Base-by-base conservation (phyloP, 2,113 vertebrate species). In the Cinclus cinclus region DNA sequence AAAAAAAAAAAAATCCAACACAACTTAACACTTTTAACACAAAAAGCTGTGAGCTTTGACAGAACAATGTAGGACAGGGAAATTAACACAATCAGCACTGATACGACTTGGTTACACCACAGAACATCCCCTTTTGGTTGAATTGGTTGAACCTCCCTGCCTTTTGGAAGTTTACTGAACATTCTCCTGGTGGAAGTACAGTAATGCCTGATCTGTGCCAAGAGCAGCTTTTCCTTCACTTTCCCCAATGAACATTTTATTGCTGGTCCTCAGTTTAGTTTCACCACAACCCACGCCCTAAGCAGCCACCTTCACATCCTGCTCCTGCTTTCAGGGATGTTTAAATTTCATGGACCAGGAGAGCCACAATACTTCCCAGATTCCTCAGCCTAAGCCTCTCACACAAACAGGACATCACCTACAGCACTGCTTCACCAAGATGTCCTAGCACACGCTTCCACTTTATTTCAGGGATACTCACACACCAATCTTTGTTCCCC, bases 181-280 rank as follows among this genome's bases (percentile, higher is more conserved):
- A 0, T 41, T 56, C 37, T 92, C 55, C 59, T 20, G 44, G 13
- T 33, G 41, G 41, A 65, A n/a, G 22, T 0, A 10, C 3, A n/a
- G 59, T 0, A n/a, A 68, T 0, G 27, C 31, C 11, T 1, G 30
- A 42, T 44, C 50, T 19, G 14, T 14, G 16, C 47, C 0, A 0
- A 44, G 47, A 82, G 58, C 56, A 52, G 37, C n/a, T 64, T 31
- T 56, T n/a, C 12, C 11, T 28, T 41, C 10, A 22, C 35, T 24
- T 17, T 73, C 33, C 1, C 12, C 22, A 59, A 30, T 0, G 1
- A 83, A 19, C 10, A 10, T 13, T 46, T n/a, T 7, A 28, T 2
- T 37, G 13, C 58, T 67, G 2, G 7, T 53, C n/a, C 44, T 21
- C 60, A 30, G 31, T 18, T 15, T 22, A 39, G 42, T 44, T 80